Conservation (phyloP, 2,797 vertebrate genomes). For the Clarias fuscus region DNA sequence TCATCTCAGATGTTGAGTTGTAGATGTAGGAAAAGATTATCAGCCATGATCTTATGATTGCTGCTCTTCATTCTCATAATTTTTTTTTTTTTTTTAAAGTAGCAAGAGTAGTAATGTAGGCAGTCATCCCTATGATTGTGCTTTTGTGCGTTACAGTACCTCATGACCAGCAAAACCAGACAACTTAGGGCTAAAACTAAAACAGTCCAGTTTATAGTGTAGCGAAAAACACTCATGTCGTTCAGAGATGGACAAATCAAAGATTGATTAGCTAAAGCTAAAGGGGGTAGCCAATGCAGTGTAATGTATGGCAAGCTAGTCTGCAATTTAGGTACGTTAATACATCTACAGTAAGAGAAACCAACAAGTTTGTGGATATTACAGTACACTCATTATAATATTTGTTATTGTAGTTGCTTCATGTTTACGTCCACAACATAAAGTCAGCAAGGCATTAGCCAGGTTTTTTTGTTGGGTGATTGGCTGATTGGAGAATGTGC, state of each 20-base stretch:
- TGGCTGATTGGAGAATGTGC: not conserved
- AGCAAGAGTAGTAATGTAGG: constrained; percentile 40
- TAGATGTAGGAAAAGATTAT: constrained; percentile 12
- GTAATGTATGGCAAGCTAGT: not conserved
- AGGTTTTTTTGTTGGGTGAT: not conserved
- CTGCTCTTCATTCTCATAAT: constrained; percentile 31
- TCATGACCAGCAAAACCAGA: constrained; percentile 46
- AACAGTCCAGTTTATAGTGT: constrained; percentile 9
- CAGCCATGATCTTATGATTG: constrained; percentile 18
- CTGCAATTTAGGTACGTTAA: not conserved
- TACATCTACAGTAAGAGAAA: not conserved
- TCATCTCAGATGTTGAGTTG: constrained; percentile 17
- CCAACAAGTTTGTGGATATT: not conserved
- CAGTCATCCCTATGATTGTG: constrained; percentile 36
- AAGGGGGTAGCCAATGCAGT: not conserved
- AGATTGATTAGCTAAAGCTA: not conserved
- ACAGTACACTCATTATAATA: not conserved
- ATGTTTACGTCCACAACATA: not conserved
- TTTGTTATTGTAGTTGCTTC: not conserved
- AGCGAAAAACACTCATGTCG: constrained; percentile 8
- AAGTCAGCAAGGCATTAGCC: not conserved
- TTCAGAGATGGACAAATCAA: not conserved
- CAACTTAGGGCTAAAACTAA: constrained; percentile 18
- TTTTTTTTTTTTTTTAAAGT: too few species aligned
- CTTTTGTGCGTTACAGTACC: constrained; percentile 40